Evolutionary conservation across 1,140 invertebrate species (phyloP).

Genomic region (Lepidurus couesii): DNA sequence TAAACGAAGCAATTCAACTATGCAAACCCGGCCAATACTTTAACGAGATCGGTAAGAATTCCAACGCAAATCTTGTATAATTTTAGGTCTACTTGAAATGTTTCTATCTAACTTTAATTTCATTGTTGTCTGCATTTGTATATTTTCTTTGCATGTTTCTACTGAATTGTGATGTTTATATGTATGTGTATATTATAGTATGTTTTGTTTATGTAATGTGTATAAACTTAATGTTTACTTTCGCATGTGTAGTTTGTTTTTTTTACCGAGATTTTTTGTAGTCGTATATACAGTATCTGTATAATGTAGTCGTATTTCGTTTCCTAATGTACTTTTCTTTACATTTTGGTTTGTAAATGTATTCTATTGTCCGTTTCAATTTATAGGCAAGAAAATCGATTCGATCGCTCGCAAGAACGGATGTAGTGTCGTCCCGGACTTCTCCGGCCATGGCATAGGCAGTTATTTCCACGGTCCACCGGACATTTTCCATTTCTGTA

Average conservation of each 20-base stretch:
- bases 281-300: too few relatives aligned
- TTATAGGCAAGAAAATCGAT: conserved; percentile 22
- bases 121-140: too few relatives aligned
- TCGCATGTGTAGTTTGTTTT: too few relatives aligned
- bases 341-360: not conserved
- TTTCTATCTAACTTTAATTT: too few relatives aligned
- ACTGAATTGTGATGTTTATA: too few relatives aligned
- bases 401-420: conserved; percentile 43
- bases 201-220: too few relatives aligned
- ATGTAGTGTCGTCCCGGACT: conserved; percentile 65
- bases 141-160: too few relatives aligned
- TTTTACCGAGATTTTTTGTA: too few relatives aligned
- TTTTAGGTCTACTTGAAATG: too few relatives aligned
- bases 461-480: conserved; percentile 86
- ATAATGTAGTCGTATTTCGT: not conserved
- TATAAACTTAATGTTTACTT: too few relatives aligned
- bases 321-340: conserved; percentile 27
- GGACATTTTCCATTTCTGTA: conserved; percentile 67
- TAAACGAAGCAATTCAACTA: conserved; percentile 64
- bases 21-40: conserved; percentile 72
- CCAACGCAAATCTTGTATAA: not conserved
- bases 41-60: conserved; percentile 60
- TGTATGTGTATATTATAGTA: too few relatives aligned
- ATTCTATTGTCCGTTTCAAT: not conserved
- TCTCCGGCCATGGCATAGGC: conserved; percentile 90